Conservation (phyloP, 2,888 invertebrate genomes). For the Epinotia bilunana region DNA sequence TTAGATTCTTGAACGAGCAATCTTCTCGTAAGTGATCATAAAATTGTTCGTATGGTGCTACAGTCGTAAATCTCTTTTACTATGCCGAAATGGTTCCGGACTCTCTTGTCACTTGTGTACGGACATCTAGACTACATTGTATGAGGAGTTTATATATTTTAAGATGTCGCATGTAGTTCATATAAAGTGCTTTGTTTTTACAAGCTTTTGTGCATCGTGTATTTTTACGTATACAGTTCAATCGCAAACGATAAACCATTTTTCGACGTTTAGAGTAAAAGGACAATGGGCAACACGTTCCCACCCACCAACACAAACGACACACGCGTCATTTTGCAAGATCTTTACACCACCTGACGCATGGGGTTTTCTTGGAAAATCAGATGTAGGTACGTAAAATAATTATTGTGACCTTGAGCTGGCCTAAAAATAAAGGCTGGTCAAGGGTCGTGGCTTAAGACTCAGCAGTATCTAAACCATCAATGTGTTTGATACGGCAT, state of each 20-base stretch:
- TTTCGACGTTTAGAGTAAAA: too few species aligned
- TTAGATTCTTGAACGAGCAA: slow-evolving; percentile 38
- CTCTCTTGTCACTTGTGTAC: slow-evolving; percentile 43
- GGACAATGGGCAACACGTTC: too few species aligned
- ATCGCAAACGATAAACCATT: background rate
- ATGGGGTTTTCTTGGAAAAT: too few species aligned
- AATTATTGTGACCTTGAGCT: too few species aligned
- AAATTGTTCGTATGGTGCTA: slow-evolving; percentile 35
- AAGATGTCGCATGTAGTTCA: slow-evolving; percentile 9
- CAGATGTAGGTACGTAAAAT: too few species aligned
- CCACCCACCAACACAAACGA: too few species aligned
- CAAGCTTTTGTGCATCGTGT: background rate
- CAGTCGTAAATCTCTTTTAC: slow-evolving; percentile 39
- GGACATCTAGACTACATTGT: slow-evolving; percentile 46
- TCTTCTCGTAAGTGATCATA: slow-evolving; percentile 42
- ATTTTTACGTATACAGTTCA: background rate
- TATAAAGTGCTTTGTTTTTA: slow-evolving; percentile 11
- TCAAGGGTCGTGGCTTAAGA: too few species aligned
- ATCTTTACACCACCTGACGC: too few species aligned
- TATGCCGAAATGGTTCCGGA: slow-evolving; percentile 56
- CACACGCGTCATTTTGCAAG: too few species aligned
- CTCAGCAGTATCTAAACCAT: too few species aligned
- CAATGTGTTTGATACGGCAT: too few species aligned
- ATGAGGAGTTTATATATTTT: slow-evolving; percentile 35
- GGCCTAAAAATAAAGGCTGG: too few species aligned